Evolutionary conservation across 1,140 invertebrate species (phyloP), one percentile per base, ranked within the genome.

Genomic region (Glossosoma conforme): DNA sequence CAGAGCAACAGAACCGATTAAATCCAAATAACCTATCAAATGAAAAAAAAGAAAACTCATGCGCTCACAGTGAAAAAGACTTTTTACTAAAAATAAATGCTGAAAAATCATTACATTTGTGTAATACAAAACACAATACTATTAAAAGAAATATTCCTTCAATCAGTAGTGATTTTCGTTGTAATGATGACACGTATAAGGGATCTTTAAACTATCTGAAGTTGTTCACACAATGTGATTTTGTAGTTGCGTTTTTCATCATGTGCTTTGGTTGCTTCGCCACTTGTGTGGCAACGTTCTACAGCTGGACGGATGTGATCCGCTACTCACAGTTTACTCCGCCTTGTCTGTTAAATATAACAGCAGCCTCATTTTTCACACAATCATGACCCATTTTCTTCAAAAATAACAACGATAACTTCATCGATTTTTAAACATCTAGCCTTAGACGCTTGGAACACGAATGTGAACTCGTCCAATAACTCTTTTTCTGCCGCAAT

Each of bases 321-420:
- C 64, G 59, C 24, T 81, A 74, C 25, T 78, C 80, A 0, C 72
- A 72, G 37, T 83, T 83, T 56, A 75, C 75, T 2, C 77, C 79
- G 14, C 81, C 83, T 15, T 85, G 82, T 65, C 75, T 84, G 24
- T 58, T 79, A 2, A 85, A 84, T 52, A 67, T 76, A 2, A 72
- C 72, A 0, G 62, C 63, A 15, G 71, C 72, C 17, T 43, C 48
- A n/a, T n/a, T n/a, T n/a, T n/a, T n/a, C n/a, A n/a, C n/a, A n/a
- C n/a, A n/a, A n/a, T n/a, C n/a, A n/a, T n/a, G n/a, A n/a, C n/a
- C n/a, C n/a, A n/a, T n/a, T n/a, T n/a, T n/a, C n/a, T n/a, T n/a
- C n/a, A n/a, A n/a, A n/a, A n/a, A n/a, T n/a, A n/a, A n/a, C n/a
- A n/a, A n/a, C n/a, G n/a, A n/a, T n/a, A n/a, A n/a, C n/a, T n/a